Percentiles rank a stretch among this genome's conserved stretches.
These are phyloP conservation scores for Ornithorhynchus anatinus DNA, from an alignment of 2,113 vertebrate species.

Conservation along the genomic window DNA sequence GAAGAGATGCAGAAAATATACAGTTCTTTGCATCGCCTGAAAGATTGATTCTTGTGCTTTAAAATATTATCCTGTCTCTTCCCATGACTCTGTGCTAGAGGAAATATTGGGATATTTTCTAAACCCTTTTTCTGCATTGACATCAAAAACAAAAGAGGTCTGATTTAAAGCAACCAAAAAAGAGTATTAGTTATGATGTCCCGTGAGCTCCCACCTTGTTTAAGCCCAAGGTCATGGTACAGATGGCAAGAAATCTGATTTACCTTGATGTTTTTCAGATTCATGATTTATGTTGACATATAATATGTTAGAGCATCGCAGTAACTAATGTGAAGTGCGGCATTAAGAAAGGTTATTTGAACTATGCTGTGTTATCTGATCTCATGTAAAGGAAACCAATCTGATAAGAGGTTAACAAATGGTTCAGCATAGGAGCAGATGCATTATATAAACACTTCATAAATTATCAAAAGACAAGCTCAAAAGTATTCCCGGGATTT, in stretches of 20 bases:
- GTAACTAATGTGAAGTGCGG: accelerated
- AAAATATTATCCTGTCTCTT: too few species aligned
- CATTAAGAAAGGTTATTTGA: background rate
- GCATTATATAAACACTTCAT: background rate
- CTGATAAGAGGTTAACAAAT: accelerated
- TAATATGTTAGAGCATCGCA: background rate
- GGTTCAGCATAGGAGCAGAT: too few species aligned
- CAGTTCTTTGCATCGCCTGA: too few species aligned
- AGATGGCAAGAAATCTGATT: background rate
- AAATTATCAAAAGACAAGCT: background rate
- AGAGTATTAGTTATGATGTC: background rate
- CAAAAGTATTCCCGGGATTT: too few species aligned
- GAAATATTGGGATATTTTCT: too few species aligned
- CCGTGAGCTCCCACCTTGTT: background rate
- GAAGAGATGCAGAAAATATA: too few species aligned
- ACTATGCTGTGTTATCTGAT: background rate
- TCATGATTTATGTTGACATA: background rate
- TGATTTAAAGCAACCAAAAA: too few species aligned
- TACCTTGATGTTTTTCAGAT: background rate
- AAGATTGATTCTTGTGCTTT: too few species aligned
- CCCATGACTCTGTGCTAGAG: too few species aligned
- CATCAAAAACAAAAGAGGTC: too few species aligned
- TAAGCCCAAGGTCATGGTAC: background rate
- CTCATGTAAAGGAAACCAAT: background rate
- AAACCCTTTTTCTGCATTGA: too few species aligned